Percentiles rank a stretch among this genome's conserved stretches.
phyloP scores from a whole-genome alignment of 2,888 invertebrate genomes.

The Disparrhopalites patrizii region DNA sequence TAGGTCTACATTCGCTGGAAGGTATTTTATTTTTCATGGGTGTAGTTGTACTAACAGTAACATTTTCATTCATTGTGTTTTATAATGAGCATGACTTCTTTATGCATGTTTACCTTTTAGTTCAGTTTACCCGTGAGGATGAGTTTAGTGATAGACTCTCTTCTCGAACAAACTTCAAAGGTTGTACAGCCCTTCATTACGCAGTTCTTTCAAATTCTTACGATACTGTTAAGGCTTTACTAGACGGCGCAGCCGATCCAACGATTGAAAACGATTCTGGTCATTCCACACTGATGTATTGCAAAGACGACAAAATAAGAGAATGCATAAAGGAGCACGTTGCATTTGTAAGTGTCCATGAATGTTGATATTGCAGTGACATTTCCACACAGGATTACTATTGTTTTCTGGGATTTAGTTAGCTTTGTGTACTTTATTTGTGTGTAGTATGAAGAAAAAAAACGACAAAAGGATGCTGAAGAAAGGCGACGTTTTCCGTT shows the following conservation, averaged over 20 bases:
- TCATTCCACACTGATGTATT: slow-evolving; percentile 70
- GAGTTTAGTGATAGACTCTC: slow-evolving; percentile 68
- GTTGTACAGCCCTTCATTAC: slow-evolving; percentile 85
- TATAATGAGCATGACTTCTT: neutral
- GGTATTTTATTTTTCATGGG: slow-evolving; percentile 55
- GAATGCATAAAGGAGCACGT: slow-evolving; percentile 60
- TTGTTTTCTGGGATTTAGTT: neutral
- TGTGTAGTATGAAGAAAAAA: slow-evolving; percentile 55
- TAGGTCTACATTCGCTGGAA: slow-evolving; percentile 68
- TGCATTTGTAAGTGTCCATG: slow-evolving; percentile 14
- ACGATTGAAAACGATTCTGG: slow-evolving; percentile 72
- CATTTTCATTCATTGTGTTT: too few species aligned
- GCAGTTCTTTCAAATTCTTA: slow-evolving; percentile 71
- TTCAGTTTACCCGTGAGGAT: slow-evolving; percentile 63
- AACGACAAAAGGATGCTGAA: slow-evolving; percentile 66
- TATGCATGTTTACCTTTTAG: slow-evolving; percentile 46
- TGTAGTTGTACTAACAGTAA: too few species aligned
- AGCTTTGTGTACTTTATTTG: neutral
- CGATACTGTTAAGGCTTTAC: slow-evolving; percentile 61
- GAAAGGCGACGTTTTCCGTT: slow-evolving; percentile 76
- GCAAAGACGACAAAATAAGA: slow-evolving; percentile 62
- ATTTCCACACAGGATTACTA: neutral
- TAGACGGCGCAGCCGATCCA: slow-evolving; percentile 68
- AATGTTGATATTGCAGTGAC: neutral
- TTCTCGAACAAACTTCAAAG: slow-evolving; percentile 69